phyloP scores from a whole-genome alignment of 2,888 invertebrate genomes.

The Dioctria rufipes region DNA sequence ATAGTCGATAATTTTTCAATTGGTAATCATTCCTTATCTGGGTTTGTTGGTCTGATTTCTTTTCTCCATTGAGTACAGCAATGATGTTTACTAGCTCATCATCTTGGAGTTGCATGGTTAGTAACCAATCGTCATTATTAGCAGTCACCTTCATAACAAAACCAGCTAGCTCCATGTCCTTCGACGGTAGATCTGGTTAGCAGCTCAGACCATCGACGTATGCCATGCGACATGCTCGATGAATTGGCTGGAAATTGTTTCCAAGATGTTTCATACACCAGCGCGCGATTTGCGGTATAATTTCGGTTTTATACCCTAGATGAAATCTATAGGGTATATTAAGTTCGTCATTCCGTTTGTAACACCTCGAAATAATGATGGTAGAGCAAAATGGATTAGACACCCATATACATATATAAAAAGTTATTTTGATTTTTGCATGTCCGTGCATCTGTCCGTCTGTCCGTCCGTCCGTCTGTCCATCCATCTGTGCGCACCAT shows the following conservation, averaged over 20 bases:
- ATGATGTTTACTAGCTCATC: not conserved
- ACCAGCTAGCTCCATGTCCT: not conserved
- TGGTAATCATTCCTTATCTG: not conserved
- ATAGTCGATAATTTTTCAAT: constrained; percentile 12
- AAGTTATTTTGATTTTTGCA: too few species aligned
- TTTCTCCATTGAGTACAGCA: not conserved
- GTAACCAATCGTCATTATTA: constrained; percentile 11
- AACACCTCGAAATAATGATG: too few species aligned
- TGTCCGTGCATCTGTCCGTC: too few species aligned
- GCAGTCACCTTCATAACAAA: not conserved
- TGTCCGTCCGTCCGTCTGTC: too few species aligned
- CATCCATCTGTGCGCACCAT: too few species aligned
- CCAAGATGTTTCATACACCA: constrained; percentile 57
- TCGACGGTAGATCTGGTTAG: constrained; percentile 39
- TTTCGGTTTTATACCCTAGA: not conserved
- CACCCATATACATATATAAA: too few species aligned
- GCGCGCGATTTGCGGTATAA: constrained; percentile 26
- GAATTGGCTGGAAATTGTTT: too few species aligned
- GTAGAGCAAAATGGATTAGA: too few species aligned
- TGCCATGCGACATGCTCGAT: constrained; percentile 57
- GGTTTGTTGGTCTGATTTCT: not conserved
- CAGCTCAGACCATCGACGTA: constrained; percentile 58
- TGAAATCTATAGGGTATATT: too few species aligned
- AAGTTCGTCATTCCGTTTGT: too few species aligned
- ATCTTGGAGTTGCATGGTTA: constrained; percentile 27